Evolutionary conservation across 1,140 invertebrate genomes (phyloP).

Genomic region (Papilio helenus): DNA sequence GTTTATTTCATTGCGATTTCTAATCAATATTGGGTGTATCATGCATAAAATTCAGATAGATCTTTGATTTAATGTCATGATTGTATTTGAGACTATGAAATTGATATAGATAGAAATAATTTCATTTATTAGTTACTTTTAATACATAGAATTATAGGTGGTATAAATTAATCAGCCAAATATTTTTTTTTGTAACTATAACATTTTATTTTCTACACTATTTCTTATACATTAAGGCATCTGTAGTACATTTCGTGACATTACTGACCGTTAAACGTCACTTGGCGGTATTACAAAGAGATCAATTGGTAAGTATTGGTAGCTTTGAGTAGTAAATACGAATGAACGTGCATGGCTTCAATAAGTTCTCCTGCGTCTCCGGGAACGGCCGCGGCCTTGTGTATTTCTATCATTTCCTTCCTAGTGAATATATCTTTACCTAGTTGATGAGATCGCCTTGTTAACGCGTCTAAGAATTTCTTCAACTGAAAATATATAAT

Average conservation of each 20-base stretch:
- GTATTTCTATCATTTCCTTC: constrained; percentile 88
- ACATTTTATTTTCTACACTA: too few relatives aligned
- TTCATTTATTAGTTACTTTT: not conserved
- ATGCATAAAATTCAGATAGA: not conserved
- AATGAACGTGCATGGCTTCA: constrained; percentile 91
- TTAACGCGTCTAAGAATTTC: constrained; percentile 89
- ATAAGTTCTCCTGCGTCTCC: constrained; percentile 88
- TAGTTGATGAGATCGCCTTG: constrained; percentile 85
- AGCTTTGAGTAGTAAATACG: constrained; percentile 92
- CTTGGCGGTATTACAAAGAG: constrained; percentile 49
- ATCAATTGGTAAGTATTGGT: constrained; percentile 88
- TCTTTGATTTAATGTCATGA: too few relatives aligned
- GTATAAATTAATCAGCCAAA: not conserved
- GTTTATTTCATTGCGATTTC: not conserved
- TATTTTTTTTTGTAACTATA: not conserved
- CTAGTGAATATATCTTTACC: constrained; percentile 89
- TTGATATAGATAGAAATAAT: not conserved
- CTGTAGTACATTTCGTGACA: too few relatives aligned
- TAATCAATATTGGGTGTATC: not conserved
- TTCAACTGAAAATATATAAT: constrained; percentile 85
- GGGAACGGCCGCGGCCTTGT: constrained; percentile 85
- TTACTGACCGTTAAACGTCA: not conserved
- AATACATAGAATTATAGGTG: not conserved
- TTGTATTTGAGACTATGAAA: too few relatives aligned
- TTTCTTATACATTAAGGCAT: too few relatives aligned